Base-by-base conservation (phyloP, 1,140 invertebrate species). In the Arion vulgaris region DNA sequence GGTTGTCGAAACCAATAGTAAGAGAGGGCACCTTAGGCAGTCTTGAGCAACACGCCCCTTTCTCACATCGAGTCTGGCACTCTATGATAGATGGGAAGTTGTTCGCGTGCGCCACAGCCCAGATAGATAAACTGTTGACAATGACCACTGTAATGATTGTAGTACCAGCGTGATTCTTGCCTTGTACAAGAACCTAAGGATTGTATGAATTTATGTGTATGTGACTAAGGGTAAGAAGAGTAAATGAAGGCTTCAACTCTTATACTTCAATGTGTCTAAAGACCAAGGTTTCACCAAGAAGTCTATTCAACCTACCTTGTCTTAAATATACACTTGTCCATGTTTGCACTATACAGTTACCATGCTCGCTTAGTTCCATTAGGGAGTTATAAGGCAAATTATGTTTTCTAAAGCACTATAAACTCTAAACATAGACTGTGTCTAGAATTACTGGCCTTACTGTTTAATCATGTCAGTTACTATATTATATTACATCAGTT, bases 61-160 rank as follows among this genome's bases (percentile, higher is more conserved):
- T 76, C 9, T 86, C 78, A 84, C 89, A 90, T 23, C 77, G 77
- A 1, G 80, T 57, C 84, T 89, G 85, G 80, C 89, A 90, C 0
- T 80, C 86, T 26, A 84, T 74, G 28, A 85, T 82, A 7, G 87
- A 85, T 0, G 84, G 72, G 82, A 93, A 93, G 83, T 92, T 92
- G 82, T 93, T 93, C 49, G 89, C 85, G 80, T 93, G 92, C 92
- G 28, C 85, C 83, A 81, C 91, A 89, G 62, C 92, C 92, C 28
- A 87, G 86, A 83, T 92, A 93, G 15, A 87, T 86, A 82, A 93
- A 93, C 76, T 89, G 85, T 57, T 90, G 81, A 85, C 92, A 93
- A 38, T 80, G 84, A 45, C 88, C 88, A 5, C 87, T 88, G 32
- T 84, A 73, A 34, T 90, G 85, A 81, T 93, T 91, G 84, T 89